A percentile compares a stretch with the other conserved stretches of the same genome.
Conservation (phyloP, 64 coral and sea anemone species). For the Pocillopora damicornis region DNA sequence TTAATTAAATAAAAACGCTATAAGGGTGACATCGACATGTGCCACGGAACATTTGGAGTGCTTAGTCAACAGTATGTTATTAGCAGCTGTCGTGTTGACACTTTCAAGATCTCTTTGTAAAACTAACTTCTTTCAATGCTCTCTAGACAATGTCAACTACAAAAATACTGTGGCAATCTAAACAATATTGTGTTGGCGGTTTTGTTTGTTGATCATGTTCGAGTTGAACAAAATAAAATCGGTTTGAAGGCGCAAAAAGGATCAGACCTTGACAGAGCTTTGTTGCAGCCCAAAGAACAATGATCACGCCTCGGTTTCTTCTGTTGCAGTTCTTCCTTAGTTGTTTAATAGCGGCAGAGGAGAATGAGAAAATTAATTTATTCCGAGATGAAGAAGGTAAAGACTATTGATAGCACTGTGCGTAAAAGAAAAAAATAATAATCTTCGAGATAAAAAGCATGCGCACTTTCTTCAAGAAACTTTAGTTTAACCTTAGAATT, state of each 20-base stretch:
- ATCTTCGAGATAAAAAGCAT: too few species aligned
- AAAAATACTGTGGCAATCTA: not conserved
- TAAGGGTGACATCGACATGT: not conserved
- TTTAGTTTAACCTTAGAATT: too few species aligned
- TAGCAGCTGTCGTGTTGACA: not conserved
- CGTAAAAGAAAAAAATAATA: not conserved
- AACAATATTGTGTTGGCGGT: not conserved
- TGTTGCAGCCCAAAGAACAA: not conserved
- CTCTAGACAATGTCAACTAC: constrained; percentile 5
- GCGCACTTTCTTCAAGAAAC: too few species aligned
- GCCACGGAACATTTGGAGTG: constrained; percentile 13
- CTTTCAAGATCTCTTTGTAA: not conserved
- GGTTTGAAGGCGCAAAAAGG: not conserved
- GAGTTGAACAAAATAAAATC: not conserved
- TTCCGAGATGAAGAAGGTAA: not conserved
- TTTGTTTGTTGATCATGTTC: constrained; percentile 23
- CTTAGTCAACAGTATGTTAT: not conserved
- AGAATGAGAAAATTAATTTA: not conserved
- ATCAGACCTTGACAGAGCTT: not conserved
- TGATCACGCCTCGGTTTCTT: not conserved
- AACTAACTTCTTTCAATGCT: not conserved
- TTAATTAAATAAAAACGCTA: too few species aligned
- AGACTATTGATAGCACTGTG: not conserved
- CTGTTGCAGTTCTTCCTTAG: not conserved
- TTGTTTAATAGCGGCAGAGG: not conserved